Evolutionary conservation across 2,113 vertebrate genomes (phyloP).

Genomic region (Polypterus bichir): DNA sequence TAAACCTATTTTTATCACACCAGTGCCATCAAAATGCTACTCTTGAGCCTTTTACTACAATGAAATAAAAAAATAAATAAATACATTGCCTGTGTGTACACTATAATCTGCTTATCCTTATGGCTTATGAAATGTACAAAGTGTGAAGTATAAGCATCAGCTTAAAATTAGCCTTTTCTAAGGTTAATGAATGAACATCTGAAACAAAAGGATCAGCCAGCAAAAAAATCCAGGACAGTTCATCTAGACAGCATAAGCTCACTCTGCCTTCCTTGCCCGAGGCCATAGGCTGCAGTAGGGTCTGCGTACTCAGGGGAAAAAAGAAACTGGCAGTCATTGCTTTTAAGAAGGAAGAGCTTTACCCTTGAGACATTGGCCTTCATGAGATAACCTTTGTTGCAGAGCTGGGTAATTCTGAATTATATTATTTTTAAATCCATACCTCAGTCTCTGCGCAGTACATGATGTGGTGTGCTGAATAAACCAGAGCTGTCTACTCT

Average conservation of each 20-base stretch:
- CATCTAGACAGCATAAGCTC: constrained; percentile 16
- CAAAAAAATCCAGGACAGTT: constrained; percentile 14
- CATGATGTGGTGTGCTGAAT: background rate
- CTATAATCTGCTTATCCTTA: constrained; percentile 10
- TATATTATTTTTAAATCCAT: constrained; percentile 10
- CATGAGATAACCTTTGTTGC: constrained; percentile 17
- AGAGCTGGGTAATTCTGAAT: constrained; percentile 10
- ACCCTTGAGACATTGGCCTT: constrained; percentile 2
- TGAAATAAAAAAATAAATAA: too few relatives aligned
- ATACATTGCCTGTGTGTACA: background rate
- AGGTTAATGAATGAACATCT: constrained; percentile 17
- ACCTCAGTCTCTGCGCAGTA: background rate
- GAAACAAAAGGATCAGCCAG: constrained; percentile 10
- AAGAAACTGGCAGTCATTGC: constrained; percentile 18
- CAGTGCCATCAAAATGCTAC: too few relatives aligned
- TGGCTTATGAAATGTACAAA: constrained; percentile 3
- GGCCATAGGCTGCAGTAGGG: constrained; percentile 12
- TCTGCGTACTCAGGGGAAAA: constrained; percentile 6
- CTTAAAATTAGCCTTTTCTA: constrained; percentile 15
- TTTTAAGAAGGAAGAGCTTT: constrained; percentile 7
- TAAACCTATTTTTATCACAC: too few relatives aligned
- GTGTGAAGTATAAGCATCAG: constrained; percentile 5
- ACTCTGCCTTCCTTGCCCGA: constrained; percentile 16
- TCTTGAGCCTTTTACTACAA: too few relatives aligned
- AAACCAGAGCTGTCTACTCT: background rate